Evolutionary conservation across 2,888 invertebrate species (phyloP).

Genomic region (Euphydryas editha): DNA sequence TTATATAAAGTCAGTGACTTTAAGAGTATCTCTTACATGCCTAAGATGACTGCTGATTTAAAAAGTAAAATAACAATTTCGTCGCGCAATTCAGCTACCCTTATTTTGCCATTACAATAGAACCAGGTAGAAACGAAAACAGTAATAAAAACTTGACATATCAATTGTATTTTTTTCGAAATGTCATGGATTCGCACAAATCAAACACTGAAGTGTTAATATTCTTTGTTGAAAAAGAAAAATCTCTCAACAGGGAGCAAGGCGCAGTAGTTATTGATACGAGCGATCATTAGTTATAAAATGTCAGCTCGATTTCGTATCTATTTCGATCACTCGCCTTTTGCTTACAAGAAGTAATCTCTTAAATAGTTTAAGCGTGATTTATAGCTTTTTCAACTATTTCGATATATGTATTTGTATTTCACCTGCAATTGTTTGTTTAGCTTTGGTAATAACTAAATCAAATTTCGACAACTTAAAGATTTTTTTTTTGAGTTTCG

Average conservation of each 20-base stretch:
- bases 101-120: constrained; percentile 65
- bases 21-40: constrained; percentile 9
- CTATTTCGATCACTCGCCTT: constrained; percentile 65
- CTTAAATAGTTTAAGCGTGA: constrained; percentile 73
- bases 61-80: constrained; percentile 21
- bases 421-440: constrained; percentile 53
- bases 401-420: constrained; percentile 52
- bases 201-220: constrained; percentile 83
- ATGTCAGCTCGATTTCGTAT: constrained; percentile 67
- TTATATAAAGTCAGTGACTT: constrained; percentile 49
- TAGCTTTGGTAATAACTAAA: constrained; percentile 11
- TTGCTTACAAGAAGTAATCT: constrained; percentile 70
- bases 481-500: neutral
- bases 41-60: neutral
- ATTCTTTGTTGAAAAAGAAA: constrained; percentile 70
- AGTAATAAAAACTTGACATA: constrained; percentile 79
- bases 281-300: constrained; percentile 76
- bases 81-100: constrained; percentile 50
- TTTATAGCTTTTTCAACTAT: constrained; percentile 58
- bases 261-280: constrained; percentile 63
- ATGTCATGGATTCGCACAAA: constrained; percentile 72
- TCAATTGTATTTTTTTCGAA: constrained; percentile 71
- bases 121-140: constrained; percentile 80
- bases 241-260: constrained; percentile 66
- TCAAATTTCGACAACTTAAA: neutral